A percentile compares a stretch with the other conserved stretches of the same genome.
Conservation (phyloP, 1,140 invertebrate genomes). For the Pogonus chalceus region DNA sequence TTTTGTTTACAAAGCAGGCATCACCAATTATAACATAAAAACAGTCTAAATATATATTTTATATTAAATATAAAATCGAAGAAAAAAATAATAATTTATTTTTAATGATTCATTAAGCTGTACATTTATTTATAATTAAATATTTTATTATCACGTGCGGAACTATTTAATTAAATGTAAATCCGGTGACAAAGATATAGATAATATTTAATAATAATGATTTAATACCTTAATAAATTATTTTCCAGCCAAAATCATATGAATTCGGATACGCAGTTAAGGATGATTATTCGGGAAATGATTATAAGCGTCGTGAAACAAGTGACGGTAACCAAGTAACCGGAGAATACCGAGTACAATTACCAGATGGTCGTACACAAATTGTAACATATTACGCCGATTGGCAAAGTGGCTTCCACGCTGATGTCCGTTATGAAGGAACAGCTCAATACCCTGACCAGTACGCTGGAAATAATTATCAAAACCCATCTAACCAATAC, state of each 20-base stretch:
- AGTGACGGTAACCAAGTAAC: constrained; percentile 61
- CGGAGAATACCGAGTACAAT: constrained; percentile 62
- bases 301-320: constrained; percentile 56
- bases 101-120: too few species aligned
- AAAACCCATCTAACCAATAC: constrained; percentile 11
- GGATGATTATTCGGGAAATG: constrained; percentile 59
- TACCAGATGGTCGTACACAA: constrained; percentile 64
- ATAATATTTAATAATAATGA: too few species aligned
- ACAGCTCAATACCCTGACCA: constrained; percentile 52
- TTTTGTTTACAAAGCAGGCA: too few species aligned
- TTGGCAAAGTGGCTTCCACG: constrained; percentile 67
- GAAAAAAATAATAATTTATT: too few species aligned
- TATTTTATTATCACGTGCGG: too few species aligned
- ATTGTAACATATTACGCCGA: constrained; percentile 69
- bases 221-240: too few species aligned
- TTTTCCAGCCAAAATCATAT: constrained; percentile 61
- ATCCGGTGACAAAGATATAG: too few species aligned
- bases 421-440: constrained; percentile 68
- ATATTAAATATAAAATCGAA: too few species aligned
- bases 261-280: constrained; percentile 71
- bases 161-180: too few species aligned
- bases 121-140: too few species aligned
- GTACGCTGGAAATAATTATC: constrained; percentile 18
- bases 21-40: too few species aligned
- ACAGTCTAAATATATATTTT: too few species aligned